phyloP scores from a whole-genome alignment of 2,888 invertebrate species.

The Erebia palarica region DNA sequence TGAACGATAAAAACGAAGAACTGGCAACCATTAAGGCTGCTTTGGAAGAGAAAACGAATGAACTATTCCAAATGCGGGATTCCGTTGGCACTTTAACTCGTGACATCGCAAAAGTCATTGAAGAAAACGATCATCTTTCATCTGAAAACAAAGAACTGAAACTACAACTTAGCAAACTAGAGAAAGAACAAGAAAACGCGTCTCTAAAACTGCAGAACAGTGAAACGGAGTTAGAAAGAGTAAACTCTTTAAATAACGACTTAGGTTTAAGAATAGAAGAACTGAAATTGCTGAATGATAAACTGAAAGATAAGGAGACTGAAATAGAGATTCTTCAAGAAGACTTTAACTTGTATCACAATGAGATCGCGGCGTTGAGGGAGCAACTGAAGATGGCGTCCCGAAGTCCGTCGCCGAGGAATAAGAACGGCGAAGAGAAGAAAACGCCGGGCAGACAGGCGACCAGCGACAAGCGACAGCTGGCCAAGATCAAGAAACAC shows the following conservation, averaged over 20 bases:
- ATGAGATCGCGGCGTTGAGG: constrained; percentile 74
- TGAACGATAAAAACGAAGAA: constrained; percentile 76
- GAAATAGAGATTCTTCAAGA: constrained; percentile 81
- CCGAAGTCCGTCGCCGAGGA: constrained; percentile 82
- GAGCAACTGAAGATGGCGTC: constrained; percentile 75
- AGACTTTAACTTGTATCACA: constrained; percentile 76
- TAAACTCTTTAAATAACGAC: constrained; percentile 67
- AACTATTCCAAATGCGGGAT: constrained; percentile 69
- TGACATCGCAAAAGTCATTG: constrained; percentile 66
- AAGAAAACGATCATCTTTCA: constrained; percentile 69
- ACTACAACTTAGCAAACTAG: constrained; percentile 65
- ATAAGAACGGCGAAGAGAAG: constrained; percentile 79
- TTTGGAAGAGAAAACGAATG: constrained; percentile 71
- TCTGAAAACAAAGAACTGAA: constrained; percentile 65
- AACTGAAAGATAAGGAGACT: constrained; percentile 77
- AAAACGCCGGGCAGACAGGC: constrained; percentile 74
- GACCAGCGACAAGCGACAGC: constrained; percentile 81
- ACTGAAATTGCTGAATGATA: constrained; percentile 65
- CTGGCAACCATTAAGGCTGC: constrained; percentile 73
- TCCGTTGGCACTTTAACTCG: constrained; percentile 62
- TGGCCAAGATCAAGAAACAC: constrained; percentile 78
- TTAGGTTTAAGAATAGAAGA: constrained; percentile 69
- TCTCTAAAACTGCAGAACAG: constrained; percentile 68
- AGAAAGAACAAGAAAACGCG: constrained; percentile 74
- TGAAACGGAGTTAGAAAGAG: constrained; percentile 65